These are phyloP conservation scores for Sebastes nivosus DNA, from an alignment of 2,797 vertebrate species.

Conservation along the genomic window DNA sequence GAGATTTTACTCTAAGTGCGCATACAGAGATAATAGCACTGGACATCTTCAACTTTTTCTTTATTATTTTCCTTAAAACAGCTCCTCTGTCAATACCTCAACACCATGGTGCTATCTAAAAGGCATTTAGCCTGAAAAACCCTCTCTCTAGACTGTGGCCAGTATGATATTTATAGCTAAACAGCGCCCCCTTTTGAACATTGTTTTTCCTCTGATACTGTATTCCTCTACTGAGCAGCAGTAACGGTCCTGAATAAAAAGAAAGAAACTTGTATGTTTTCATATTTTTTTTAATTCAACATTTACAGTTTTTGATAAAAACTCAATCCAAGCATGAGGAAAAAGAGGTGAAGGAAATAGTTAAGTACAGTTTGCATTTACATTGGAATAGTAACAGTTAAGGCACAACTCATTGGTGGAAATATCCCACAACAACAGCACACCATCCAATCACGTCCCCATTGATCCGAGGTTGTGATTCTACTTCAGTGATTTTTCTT, in stretches of 20 bases:
- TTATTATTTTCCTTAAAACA: background rate
- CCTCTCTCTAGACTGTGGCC: background rate
- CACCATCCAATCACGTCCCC: background rate
- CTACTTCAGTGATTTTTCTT: background rate
- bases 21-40: background rate
- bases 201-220: background rate
- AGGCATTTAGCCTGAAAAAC: background rate
- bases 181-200: constrained; percentile 69
- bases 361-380: constrained; percentile 30
- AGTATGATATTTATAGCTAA: constrained; percentile 46
- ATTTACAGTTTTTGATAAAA: constrained; percentile 39
- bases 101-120: background rate
- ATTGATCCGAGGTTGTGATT: background rate
- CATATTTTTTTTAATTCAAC: constrained; percentile 14
- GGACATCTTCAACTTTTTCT: background rate
- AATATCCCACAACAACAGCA: constrained; percentile 26
- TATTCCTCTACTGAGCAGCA: background rate
- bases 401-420: constrained; percentile 58
- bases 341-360: background rate
- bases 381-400: constrained; percentile 42
- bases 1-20: background rate
- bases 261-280: background rate
- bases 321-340: background rate
- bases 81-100: constrained; percentile 4
- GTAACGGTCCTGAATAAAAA: background rate